Conservation (phyloP, 2,797 vertebrate species). For the Columba guinea region DNA sequence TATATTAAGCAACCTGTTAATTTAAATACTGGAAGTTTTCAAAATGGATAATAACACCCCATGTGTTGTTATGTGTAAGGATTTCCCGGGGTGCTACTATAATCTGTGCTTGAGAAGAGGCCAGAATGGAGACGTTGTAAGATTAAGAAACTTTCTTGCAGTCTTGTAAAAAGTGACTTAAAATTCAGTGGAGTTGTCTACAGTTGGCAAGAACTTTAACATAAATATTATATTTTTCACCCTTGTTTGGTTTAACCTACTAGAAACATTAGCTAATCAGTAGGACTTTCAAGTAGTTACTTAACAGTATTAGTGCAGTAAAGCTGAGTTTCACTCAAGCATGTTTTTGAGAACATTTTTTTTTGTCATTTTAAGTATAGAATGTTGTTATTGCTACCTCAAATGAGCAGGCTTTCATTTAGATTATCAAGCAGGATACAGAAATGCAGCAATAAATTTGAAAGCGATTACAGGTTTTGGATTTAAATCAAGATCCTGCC, state of each 20-base stretch:
- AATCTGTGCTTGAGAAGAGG: background rate
- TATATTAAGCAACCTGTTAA: conserved; percentile 9
- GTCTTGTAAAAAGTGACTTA: background rate
- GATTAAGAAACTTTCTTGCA: background rate
- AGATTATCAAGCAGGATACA: background rate
- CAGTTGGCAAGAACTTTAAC: background rate
- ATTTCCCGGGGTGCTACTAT: background rate
- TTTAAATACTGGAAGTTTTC: conserved; percentile 16
- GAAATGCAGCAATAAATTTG: background rate
- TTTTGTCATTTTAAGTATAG: background rate
- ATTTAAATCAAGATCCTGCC: background rate
- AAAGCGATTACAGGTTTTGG: background rate
- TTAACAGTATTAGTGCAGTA: background rate
- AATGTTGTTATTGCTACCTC: background rate
- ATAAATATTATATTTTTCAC: background rate
- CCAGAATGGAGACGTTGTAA: background rate
- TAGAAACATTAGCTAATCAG: background rate
- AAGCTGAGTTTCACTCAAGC: background rate
- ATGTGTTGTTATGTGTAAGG: background rate
- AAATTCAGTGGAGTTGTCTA: background rate
- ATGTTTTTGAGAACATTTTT: background rate
- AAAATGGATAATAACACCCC: background rate
- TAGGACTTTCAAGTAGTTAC: background rate
- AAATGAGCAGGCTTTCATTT: background rate
- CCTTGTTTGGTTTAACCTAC: background rate